Evolutionary conservation across 2,113 vertebrate species (phyloP).

Genomic region (Dicerorhinus sumatrensis): DNA sequence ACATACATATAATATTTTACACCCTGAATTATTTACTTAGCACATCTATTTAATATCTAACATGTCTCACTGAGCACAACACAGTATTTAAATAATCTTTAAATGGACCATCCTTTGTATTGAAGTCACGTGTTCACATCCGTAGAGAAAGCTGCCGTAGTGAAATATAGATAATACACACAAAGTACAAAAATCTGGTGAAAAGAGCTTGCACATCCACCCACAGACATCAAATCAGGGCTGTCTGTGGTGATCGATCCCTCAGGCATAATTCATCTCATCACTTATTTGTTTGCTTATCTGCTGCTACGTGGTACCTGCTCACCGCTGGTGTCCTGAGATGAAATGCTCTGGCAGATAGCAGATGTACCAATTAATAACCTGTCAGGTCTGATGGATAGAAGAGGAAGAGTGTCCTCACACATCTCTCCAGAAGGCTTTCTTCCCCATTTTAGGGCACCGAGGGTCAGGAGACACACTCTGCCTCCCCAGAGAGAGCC

Average conservation of each 20-base stretch:
- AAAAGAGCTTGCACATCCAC: background rate
- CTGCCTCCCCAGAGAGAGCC: slow-evolving; percentile 75
- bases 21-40: background rate
- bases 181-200: background rate
- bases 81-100: background rate
- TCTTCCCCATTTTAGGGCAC: slow-evolving; percentile 60
- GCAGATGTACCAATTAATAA: slow-evolving; percentile 90
- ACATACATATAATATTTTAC: background rate
- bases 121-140: background rate
- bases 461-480: slow-evolving; percentile 75
- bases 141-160: accelerated
- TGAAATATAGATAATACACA: accelerated
- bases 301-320: slow-evolving; percentile 58
- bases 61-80: background rate
- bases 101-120: background rate
- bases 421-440: background rate
- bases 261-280: background rate
- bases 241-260: background rate
- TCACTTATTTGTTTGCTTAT: slow-evolving; percentile 62
- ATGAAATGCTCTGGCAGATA: slow-evolving; percentile 78
- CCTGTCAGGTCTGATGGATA: slow-evolving; percentile 85
- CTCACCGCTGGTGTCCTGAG: slow-evolving; percentile 68
- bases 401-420: slow-evolving; percentile 65
- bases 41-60: background rate
- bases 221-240: background rate